Base-by-base conservation (phyloP, 2,113 vertebrate species). In the Willisornis vidua region DNA sequence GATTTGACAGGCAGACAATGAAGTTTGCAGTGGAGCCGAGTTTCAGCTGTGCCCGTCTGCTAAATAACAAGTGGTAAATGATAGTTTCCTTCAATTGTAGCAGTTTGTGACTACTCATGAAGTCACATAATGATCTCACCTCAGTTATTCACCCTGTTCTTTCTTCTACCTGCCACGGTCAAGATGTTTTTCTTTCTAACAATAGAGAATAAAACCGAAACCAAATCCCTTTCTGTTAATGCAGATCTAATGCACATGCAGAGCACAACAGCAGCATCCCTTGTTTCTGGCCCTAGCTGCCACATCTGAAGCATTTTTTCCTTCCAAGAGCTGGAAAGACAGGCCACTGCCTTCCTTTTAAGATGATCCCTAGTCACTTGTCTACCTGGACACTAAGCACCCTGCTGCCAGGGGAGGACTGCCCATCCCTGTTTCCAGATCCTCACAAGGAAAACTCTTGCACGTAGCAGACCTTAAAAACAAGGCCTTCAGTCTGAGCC, bases 81-180 rank as follows among this genome's bases (percentile, higher is more conserved):
- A 58, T 51, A 89, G 78, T 89, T 97, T 93, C 96, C 95, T 93
- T 96, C 96, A 95, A 86, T 80, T 93, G 93, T 80, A 59, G 90
- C 67, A 84, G 72, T 41, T 43, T 2, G 6, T 88, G 91, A 94
- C 91, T 94, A 33, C 75, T 70, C 68, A 35, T 96, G 82, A 91
- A 90, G 94, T 94, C 93, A 91, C 29, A 55, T 13, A 57, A 85
- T 96, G 89, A 96, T 33, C 94, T 96, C 95, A 96, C 81, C 75
- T 82, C 82, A 25, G 85, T 90, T 89, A 96, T 55, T 96, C 81
- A 91, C 87, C 62, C 5, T 2, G 28, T 57, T 76, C 89, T 79
- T 96, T 91, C 85, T 97, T 80, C 87, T 90, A 55, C 62, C 62
- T 87, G 90, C 71, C 85, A 79, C 2, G 0, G 33, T 19, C 39